Evolutionary conservation across 2,797 vertebrate species (phyloP), one percentile per base, ranked within the genome.

Genomic region (Cyclura pinguis): DNA sequence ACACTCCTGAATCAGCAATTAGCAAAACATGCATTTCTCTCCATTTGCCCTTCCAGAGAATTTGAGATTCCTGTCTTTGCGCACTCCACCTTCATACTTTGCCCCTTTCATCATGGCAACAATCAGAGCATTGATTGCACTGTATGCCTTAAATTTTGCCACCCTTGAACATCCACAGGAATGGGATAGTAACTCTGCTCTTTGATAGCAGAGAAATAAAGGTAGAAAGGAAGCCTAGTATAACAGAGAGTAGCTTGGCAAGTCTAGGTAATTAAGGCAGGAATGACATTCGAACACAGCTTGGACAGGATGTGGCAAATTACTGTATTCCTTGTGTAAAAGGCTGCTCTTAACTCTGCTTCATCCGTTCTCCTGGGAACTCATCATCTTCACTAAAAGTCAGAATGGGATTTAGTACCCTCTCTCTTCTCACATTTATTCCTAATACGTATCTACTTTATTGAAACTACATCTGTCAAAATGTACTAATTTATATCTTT

Each of bases 301-400:
- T 97, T 93, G 96, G 97, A 98, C 98, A 98, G 97, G 98, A 98
- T 96, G 96, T 97, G 96, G 98, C 97, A 98, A 98, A 98, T 98
- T 97, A 98, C 97, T 96, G 95, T 96, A 97, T 97, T 97, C 98
- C 98, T 98, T 98, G 97, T 98, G 97, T 97, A 97, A 97, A 97
- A 98, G 98, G 97, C 98, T 98, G 96, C 97, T 98, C 97, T 97
- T 97, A 96, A 87, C 96, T 97, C 96, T 97, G 96, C 97, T 98
- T 97, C 95, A 96, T 97, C 97, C 97, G 88, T 97, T 97, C 98
- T 98, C 98, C 91, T 90, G 98, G 98, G 98, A 98, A 97, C 98
- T 98, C 97, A 98, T 99, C 98, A 98, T 98, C 97, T 98, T 98
- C 98, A 98, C 98, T 98, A 98, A 99, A 98, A 99, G 98, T 98